These are phyloP conservation scores for Drosophila carrolli DNA, from an alignment of 1,140 invertebrate genomes.

Conservation along the genomic window DNA sequence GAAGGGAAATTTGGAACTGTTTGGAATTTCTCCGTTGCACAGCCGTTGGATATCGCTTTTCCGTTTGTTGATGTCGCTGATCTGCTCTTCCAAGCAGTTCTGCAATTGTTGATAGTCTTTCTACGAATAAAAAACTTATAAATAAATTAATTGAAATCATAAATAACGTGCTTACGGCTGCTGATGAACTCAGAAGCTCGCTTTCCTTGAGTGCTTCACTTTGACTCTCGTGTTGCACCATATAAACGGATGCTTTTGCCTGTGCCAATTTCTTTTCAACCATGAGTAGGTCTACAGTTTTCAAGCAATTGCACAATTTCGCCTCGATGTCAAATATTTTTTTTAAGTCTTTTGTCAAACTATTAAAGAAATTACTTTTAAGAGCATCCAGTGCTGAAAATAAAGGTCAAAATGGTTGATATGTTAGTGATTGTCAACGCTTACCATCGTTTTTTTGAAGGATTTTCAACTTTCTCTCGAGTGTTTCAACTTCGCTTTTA, in stretches of 20 bases:
- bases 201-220: constrained; percentile 44
- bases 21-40: constrained; percentile 85
- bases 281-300: background rate
- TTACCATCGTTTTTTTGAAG: constrained; percentile 30
- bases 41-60: constrained; percentile 73
- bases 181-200: constrained; percentile 19
- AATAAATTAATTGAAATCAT: background rate
- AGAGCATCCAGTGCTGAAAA: constrained; percentile 70
- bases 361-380: constrained; percentile 84
- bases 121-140: constrained; percentile 12
- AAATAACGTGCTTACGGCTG: constrained; percentile 11
- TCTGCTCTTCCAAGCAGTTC: constrained; percentile 17
- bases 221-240: constrained; percentile 50
- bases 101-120: constrained; percentile 42
- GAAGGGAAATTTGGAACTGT: constrained; percentile 85
- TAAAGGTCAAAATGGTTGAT: background rate
- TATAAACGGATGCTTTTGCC: constrained; percentile 34
- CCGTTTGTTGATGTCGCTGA: constrained; percentile 72
- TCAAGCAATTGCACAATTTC: constrained; percentile 8
- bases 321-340: constrained; percentile 33
- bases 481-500: constrained; percentile 33
- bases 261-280: constrained; percentile 10
- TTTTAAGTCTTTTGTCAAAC: constrained; percentile 10
- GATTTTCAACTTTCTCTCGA: constrained; percentile 15
- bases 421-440: background rate